phyloP scores from a whole-genome alignment of 2,888 invertebrate species.

The Xestia xanthographa region DNA sequence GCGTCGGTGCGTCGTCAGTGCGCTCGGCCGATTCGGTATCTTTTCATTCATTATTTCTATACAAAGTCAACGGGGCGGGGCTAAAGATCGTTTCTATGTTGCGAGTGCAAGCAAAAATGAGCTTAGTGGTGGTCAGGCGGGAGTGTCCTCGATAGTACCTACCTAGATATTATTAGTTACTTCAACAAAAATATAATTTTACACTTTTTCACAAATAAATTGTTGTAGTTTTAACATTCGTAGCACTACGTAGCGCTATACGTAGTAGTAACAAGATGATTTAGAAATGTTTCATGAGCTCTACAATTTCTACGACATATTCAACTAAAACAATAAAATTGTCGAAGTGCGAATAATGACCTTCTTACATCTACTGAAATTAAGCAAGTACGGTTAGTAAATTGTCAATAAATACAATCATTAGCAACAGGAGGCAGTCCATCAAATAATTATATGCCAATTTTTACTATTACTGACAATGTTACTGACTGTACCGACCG shows the following conservation, averaged over 20 bases:
- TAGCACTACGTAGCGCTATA: slow-evolving; percentile 27
- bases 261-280: background rate
- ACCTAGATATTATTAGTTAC: too few relatives aligned
- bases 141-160: too few relatives aligned
- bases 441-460: background rate
- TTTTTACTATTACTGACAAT: background rate
- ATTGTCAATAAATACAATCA: background rate
- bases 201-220: background rate
- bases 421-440: background rate
- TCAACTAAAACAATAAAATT: background rate
- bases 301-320: background rate
- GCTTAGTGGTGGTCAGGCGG: too few relatives aligned
- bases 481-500: too few relatives aligned
- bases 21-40: too few relatives aligned
- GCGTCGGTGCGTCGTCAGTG: too few relatives aligned
- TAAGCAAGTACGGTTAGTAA: background rate
- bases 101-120: too few relatives aligned
- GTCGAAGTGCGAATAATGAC: background rate
- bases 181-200: background rate
- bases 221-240: background rate
- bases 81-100: too few relatives aligned
- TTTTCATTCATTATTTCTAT: too few relatives aligned
- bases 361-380: background rate
- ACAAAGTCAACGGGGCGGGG: too few relatives aligned
- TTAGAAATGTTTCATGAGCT: background rate